A percentile compares a stretch with the other conserved stretches of the same genome.
These are phyloP conservation scores for Torymus texanus DNA, from an alignment of 2,888 invertebrate genomes.

Conservation along the genomic window DNA sequence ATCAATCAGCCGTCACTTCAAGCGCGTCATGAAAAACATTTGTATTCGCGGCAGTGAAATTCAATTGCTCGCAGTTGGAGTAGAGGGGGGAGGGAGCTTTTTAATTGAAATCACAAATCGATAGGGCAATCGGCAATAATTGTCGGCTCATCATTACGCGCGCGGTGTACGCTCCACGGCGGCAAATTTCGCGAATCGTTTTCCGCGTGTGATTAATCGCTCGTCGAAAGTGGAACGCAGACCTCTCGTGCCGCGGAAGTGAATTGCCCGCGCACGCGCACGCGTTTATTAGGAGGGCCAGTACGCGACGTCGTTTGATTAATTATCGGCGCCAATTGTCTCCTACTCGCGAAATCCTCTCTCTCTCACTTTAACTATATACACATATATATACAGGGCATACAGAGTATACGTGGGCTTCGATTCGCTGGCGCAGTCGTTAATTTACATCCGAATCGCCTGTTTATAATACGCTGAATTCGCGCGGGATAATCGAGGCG, in stretches of 20 bases:
- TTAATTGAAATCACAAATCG: constrained; percentile 33
- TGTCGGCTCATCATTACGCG: constrained; percentile 22
- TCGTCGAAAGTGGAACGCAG: constrained; percentile 29
- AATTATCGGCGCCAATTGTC: constrained; percentile 29
- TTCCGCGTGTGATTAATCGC: constrained; percentile 38
- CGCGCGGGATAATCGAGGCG: constrained; percentile 24
- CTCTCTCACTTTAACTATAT: constrained; percentile 3
- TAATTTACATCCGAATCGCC: constrained; percentile 26
- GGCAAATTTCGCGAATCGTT: constrained; percentile 33
- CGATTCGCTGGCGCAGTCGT: not conserved
- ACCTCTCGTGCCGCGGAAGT: constrained; percentile 25
- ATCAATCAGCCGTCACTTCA: no score
- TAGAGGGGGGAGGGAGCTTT: not conserved
- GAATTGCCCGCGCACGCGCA: constrained; percentile 19
- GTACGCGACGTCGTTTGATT: constrained; percentile 29
- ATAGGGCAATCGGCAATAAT: constrained; percentile 23
- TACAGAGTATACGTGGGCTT: not conserved
- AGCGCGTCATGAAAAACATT: not conserved
- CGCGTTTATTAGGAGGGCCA: constrained; percentile 36
- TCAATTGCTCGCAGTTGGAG: not conserved
- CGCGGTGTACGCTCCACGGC: not conserved
- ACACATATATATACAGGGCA: not conserved
- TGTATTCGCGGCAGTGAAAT: not conserved
- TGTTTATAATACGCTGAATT: constrained; percentile 35
- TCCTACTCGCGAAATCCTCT: not conserved